phyloP scores from a whole-genome alignment of 2,888 invertebrate species.

The Amphipoea oculea region DNA sequence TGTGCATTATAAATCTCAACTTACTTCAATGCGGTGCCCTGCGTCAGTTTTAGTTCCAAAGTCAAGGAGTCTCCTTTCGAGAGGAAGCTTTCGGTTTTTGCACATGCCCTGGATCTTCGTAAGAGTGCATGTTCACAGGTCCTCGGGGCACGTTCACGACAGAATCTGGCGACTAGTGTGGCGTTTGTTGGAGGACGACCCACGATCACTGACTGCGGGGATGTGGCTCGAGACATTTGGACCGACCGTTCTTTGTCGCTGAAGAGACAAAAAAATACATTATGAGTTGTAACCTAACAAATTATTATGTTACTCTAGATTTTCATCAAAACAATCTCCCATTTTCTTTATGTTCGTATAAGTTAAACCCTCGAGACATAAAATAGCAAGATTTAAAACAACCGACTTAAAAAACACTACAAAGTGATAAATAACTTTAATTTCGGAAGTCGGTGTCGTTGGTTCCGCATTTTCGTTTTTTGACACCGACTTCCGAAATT shows the following conservation, averaged over 20 bases:
- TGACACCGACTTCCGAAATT: no score
- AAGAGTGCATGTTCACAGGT: constrained; percentile 96
- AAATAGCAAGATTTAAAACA: constrained; percentile 9
- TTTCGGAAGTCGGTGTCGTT: no score
- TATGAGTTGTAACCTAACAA: background rate
- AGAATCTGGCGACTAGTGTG: constrained; percentile 95
- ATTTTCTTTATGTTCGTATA: background rate
- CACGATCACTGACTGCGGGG: constrained; percentile 87
- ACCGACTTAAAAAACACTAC: no score
- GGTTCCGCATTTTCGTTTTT: no score
- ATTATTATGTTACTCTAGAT: background rate
- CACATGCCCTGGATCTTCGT: constrained; percentile 93
- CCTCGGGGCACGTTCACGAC: constrained; percentile 94
- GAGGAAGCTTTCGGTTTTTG: constrained; percentile 95
- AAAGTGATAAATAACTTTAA: no score
- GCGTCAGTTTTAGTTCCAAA: constrained; percentile 94
- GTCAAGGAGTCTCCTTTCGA: constrained; percentile 95
- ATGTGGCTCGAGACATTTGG: constrained; percentile 88
- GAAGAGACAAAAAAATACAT: constrained; percentile 57
- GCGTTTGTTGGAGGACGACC: constrained; percentile 93
- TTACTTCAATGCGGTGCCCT: constrained; percentile 96
- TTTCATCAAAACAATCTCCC: background rate
- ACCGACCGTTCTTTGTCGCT: constrained; percentile 88
- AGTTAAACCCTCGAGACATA: background rate
- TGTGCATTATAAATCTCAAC: constrained; percentile 63